Conservation (phyloP, 2,888 invertebrate species). For the Cheiracanthium punctorium region DNA sequence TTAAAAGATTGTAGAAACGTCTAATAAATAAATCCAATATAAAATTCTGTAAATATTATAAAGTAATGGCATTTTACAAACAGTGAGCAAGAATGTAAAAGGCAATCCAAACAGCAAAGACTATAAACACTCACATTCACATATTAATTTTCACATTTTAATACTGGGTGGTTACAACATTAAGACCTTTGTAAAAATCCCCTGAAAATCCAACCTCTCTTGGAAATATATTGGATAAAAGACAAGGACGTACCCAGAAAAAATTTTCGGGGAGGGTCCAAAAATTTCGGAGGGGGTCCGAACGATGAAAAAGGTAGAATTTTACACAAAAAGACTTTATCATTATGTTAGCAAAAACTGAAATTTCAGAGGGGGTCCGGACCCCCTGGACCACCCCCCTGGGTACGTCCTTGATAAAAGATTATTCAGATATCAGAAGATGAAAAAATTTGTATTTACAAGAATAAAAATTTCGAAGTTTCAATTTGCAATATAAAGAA, state of each 20-base stretch:
- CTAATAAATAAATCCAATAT: constrained; percentile 47
- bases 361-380: too few relatives aligned
- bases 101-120: constrained; percentile 20
- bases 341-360: too few relatives aligned
- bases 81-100: constrained; percentile 39
- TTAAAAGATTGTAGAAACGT: constrained; percentile 42
- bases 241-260: neutral
- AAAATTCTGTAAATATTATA: constrained; percentile 35
- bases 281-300: neutral
- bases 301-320: neutral
- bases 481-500: too few relatives aligned
- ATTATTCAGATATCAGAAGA: too few relatives aligned
- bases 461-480: too few relatives aligned
- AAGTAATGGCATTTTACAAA: constrained; percentile 27
- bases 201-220: neutral
- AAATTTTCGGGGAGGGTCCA: neutral
- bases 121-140: constrained; percentile 21
- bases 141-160: constrained; percentile 5
- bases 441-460: too few relatives aligned
- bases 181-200: neutral
- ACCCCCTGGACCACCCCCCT: too few relatives aligned
- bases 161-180: constrained; percentile 3
- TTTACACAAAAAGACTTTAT: neutral
- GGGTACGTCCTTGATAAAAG: too few relatives aligned
- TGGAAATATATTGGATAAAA: neutral